These are phyloP conservation scores for Trissoscelio sp. DNA, from an alignment of 2,888 invertebrate genomes.

Conservation along the genomic window DNA sequence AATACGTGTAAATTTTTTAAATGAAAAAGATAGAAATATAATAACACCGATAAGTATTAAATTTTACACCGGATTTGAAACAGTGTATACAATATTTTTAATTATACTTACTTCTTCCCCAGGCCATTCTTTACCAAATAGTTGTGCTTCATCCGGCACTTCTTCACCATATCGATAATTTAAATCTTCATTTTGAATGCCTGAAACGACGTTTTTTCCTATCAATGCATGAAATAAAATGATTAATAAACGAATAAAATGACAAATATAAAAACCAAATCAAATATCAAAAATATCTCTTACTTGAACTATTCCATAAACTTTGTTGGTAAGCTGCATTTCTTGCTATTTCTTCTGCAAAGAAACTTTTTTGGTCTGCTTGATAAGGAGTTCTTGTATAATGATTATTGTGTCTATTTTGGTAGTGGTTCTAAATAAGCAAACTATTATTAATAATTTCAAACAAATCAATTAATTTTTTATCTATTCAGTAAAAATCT, in stretches of 20 bases:
- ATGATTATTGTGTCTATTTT: constrained; percentile 46
- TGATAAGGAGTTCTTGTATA: constrained; percentile 44
- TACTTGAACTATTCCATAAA: constrained; percentile 54
- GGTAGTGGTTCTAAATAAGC: constrained; percentile 37
- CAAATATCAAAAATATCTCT: constrained; percentile 1
- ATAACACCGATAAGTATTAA: no score
- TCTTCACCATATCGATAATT: constrained; percentile 61
- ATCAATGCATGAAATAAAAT: constrained; percentile 4
- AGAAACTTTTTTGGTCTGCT: constrained; percentile 39
- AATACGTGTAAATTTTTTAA: no score
- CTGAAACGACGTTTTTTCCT: constrained; percentile 18
- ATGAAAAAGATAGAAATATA: no score
- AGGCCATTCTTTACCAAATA: constrained; percentile 68
- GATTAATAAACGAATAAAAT: constrained; percentile 13
- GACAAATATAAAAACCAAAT: not conserved
- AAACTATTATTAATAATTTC: not conserved
- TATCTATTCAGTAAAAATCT: no score
- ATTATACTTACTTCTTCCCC: constrained; percentile 64
- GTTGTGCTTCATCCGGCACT: constrained; percentile 63
- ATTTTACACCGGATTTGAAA: no score
- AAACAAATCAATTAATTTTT: not conserved
- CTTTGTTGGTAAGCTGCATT: constrained; percentile 57
- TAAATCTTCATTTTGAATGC: constrained; percentile 38
- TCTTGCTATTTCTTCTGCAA: constrained; percentile 57
- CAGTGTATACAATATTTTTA: not conserved